These are phyloP conservation scores for Scaptodrosophila lebanonensis DNA, from an alignment of 1,140 invertebrate species.

Conservation along the genomic window DNA sequence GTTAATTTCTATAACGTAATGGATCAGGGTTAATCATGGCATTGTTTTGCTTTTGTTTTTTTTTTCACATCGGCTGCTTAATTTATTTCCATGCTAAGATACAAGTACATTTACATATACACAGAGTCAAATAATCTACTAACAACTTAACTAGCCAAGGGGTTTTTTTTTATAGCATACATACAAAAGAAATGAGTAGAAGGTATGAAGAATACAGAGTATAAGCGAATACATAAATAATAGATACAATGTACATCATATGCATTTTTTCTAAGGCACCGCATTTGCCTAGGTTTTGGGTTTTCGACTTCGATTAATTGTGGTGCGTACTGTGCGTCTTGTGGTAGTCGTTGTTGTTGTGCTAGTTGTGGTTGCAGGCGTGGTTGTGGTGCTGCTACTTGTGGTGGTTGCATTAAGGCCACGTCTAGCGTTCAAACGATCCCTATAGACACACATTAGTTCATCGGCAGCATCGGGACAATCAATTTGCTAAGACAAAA, in stretches of 20 bases:
- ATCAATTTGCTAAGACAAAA: conserved; percentile 77
- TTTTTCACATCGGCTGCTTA: conserved; percentile 43
- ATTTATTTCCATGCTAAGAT: conserved; percentile 64
- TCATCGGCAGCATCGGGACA: conserved; percentile 82
- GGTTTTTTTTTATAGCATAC: conserved; percentile 34
- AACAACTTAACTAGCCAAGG: conserved; percentile 62
- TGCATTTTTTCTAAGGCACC: too few relatives aligned
- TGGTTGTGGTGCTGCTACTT: conserved; percentile 16
- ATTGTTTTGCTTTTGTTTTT: not conserved
- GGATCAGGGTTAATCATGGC: too few relatives aligned
- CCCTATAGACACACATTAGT: conserved; percentile 79
- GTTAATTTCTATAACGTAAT: not conserved
- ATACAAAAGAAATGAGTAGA: conserved; percentile 18
- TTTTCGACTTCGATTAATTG: conserved; percentile 62
- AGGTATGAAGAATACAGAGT: conserved; percentile 12
- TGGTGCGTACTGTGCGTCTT: conserved; percentile 47
- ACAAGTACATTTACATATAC: conserved; percentile 26
- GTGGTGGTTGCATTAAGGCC: conserved; percentile 3
- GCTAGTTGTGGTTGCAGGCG: conserved; percentile 8
- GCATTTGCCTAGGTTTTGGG: conserved; percentile 50
- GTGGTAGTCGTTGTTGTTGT: conserved; percentile 26
- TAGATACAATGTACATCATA: conserved; percentile 31
- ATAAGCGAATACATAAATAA: conserved; percentile 48
- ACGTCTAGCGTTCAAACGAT: conserved; percentile 37
- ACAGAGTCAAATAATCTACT: conserved; percentile 63